Evolutionary conservation across 2,888 invertebrate genomes (phyloP).

Genomic region (Drosophila fulvimacula): DNA sequence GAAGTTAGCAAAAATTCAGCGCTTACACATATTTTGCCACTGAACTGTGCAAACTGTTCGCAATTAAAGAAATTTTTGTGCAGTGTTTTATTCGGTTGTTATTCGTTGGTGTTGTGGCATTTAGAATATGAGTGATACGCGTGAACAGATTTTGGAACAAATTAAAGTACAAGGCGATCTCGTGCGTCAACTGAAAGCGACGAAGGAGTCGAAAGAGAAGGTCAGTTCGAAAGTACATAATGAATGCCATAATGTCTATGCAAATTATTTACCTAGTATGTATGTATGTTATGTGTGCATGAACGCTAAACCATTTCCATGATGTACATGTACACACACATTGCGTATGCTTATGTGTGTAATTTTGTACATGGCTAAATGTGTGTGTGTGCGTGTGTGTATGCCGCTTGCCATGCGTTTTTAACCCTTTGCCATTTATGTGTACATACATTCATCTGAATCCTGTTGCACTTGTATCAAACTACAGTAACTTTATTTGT

Average conservation of each 20-base stretch:
- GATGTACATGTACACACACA: constrained; percentile 7
- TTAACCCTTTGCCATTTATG: constrained; percentile 6
- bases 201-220: constrained; percentile 91
- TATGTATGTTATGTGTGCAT: constrained; percentile 7
- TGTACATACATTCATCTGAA: constrained; percentile 4
- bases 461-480: constrained; percentile 38
- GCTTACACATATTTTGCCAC: constrained; percentile 21
- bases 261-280: constrained; percentile 7
- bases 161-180: constrained; percentile 92
- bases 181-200: constrained; percentile 92
- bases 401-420: neutral
- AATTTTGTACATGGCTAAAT: neutral
- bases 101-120: constrained; percentile 34
- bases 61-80: constrained; percentile 24
- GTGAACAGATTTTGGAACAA: constrained; percentile 86
- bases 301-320: constrained; percentile 11
- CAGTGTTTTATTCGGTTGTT: constrained; percentile 23
- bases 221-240: constrained; percentile 84
- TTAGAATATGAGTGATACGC: constrained; percentile 85
- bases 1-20: constrained; percentile 29
- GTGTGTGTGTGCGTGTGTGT: neutral
- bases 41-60: constrained; percentile 18
- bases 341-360: neutral
- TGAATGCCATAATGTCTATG: constrained; percentile 7
- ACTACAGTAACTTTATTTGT: constrained; percentile 29